A percentile compares a stretch with the other conserved stretches of the same genome.
phyloP scores from a whole-genome alignment of 2,113 vertebrate species.

The Hippocampus comes region DNA sequence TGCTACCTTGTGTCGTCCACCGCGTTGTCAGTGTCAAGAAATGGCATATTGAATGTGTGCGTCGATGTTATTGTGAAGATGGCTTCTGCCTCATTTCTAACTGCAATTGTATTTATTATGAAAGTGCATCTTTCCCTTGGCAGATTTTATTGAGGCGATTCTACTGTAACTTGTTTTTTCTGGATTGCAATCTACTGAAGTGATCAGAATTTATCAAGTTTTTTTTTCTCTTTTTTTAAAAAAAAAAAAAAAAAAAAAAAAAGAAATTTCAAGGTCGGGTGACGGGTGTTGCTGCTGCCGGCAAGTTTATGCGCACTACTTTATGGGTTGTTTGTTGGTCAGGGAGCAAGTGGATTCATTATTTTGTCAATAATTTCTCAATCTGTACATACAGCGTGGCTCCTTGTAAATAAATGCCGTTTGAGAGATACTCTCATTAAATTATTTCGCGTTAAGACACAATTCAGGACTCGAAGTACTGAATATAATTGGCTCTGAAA shows the following conservation, averaged over 20 bases:
- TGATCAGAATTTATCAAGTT: neutral
- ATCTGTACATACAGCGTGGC: neutral
- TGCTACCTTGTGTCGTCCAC: neutral
- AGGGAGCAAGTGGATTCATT: neutral
- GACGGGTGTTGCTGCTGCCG: conserved; percentile 5
- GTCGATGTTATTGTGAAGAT: conserved; percentile 18
- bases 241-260: no score
- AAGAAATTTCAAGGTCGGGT: neutral
- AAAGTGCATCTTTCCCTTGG: conserved; percentile 15
- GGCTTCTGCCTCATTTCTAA: neutral
- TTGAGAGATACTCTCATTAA: neutral
- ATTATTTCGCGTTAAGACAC: neutral
- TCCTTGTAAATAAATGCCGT: neutral
- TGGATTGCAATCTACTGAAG: neutral
- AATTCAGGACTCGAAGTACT: neutral
- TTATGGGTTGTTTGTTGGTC: conserved; percentile 3
- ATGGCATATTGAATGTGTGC: conserved; percentile 49
- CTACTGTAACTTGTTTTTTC: conserved; percentile 1
- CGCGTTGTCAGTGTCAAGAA: conserved; percentile 20
- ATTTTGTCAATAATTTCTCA: neutral
- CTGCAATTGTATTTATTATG: conserved; percentile 16
- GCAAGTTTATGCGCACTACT: neutral
- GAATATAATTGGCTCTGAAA: neutral
- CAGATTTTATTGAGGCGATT: neutral
- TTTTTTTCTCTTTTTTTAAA: neutral